Evolutionary conservation across 2,797 vertebrate species (phyloP).

Genomic region (Tenualosa thibaudeaui): DNA sequence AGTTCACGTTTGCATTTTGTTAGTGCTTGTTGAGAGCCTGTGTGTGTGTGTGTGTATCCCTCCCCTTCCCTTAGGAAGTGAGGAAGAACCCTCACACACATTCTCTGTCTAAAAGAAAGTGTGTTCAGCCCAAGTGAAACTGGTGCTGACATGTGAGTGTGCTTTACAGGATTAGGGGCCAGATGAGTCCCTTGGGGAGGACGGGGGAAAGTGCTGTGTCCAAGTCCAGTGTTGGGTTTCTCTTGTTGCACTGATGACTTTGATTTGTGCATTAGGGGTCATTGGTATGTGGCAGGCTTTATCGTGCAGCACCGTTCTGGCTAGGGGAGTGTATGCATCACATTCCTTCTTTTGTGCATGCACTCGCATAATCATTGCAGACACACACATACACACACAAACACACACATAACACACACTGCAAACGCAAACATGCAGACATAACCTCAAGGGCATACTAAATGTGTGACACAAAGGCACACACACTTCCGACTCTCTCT

Average conservation of each 20-base stretch:
- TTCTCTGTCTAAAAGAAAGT: constrained; percentile 76
- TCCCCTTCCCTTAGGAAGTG: no score
- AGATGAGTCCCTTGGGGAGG: constrained; percentile 54
- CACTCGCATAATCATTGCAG: constrained; percentile 32
- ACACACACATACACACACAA: constrained; percentile 52
- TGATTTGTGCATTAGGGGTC: background rate
- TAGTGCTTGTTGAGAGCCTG: background rate
- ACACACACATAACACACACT: constrained; percentile 30
- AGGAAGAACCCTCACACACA: constrained; percentile 29
- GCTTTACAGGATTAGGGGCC: background rate
- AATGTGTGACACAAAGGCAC: background rate
- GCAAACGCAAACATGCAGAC: background rate
- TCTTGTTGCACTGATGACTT: background rate
- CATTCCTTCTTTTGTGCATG: background rate
- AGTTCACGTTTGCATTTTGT: background rate
- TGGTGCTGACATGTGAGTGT: background rate
- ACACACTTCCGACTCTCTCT: background rate
- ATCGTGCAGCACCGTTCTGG: background rate
- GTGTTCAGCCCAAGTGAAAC: constrained; percentile 72
- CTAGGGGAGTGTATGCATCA: background rate
- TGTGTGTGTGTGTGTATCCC: background rate
- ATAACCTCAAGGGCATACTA: background rate
- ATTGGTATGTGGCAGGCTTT: background rate
- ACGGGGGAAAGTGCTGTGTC: background rate
- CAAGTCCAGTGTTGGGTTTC: background rate